Conservation (phyloP, 2,888 invertebrate genomes). For the Lasioglossum morio region DNA sequence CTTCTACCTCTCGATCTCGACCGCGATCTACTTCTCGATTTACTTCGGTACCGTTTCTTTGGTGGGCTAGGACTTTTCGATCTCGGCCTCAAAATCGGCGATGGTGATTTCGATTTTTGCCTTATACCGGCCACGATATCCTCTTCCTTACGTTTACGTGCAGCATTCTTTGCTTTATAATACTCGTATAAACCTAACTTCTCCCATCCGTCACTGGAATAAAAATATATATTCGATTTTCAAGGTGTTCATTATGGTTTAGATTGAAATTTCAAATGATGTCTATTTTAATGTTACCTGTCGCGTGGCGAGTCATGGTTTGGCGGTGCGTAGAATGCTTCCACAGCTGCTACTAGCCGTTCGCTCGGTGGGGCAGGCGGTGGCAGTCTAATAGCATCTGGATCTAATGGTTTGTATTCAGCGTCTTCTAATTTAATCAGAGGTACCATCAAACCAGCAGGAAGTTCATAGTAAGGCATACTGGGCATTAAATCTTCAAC, state of each 20-base stretch:
- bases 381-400: conserved; percentile 95
- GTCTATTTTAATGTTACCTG: conserved; percentile 86
- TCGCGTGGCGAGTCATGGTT: conserved; percentile 98
- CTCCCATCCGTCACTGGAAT: conserved; percentile 97
- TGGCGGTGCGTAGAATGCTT: conserved; percentile 97
- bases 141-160: conserved; percentile 94
- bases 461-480: conserved; percentile 98
- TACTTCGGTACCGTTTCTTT: conserved; percentile 91
- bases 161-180: conserved; percentile 97
- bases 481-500: conserved; percentile 93
- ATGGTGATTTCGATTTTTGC: conserved; percentile 91
- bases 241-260: not conserved
- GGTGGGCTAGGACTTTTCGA: conserved; percentile 91
- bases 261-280: not conserved
- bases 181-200: conserved; percentile 98
- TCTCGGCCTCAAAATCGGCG: conserved; percentile 91
- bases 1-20: conserved; percentile 84
- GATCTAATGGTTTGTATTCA: conserved; percentile 95
- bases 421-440: conserved; percentile 96
- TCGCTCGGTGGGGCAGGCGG: conserved; percentile 98
- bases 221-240: not conserved
- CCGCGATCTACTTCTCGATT: conserved; percentile 87
- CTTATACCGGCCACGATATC: conserved; percentile 90
- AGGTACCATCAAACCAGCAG: conserved; percentile 99
- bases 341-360: conserved; percentile 95